A percentile compares a stretch with the other conserved stretches of the same genome.
Evolutionary conservation across 2,797 vertebrate species (phyloP).

Genomic region (Triplophysa yarkandensis): DNA sequence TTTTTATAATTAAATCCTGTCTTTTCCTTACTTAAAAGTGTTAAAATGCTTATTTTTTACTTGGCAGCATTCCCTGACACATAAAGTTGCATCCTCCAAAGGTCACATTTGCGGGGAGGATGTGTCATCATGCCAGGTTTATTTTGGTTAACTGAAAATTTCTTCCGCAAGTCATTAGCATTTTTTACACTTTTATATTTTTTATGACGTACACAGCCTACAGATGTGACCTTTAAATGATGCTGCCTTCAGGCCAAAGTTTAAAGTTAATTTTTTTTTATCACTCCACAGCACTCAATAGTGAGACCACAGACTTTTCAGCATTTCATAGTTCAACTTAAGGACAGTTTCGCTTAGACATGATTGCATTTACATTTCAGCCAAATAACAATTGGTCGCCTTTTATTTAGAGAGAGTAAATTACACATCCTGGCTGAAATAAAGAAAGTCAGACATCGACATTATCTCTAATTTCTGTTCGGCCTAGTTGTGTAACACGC

Average conservation of each 20-base stretch:
- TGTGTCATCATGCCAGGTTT: too few relatives aligned
- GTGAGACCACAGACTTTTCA: background rate
- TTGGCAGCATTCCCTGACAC: too few relatives aligned
- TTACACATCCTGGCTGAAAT: background rate
- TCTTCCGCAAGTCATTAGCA: too few relatives aligned
- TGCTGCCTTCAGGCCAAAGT: too few relatives aligned
- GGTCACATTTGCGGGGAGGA: too few relatives aligned
- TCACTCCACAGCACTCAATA: background rate
- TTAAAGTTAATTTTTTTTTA: background rate
- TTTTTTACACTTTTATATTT: too few relatives aligned
- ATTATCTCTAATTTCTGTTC: background rate
- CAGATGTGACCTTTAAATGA: too few relatives aligned
- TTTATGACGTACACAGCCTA: too few relatives aligned
- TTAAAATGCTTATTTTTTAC: too few relatives aligned
- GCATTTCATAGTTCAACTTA: background rate
- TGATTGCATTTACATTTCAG: background rate
- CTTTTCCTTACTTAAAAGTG: background rate
- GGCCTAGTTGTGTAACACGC: background rate
- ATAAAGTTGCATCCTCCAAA: too few relatives aligned
- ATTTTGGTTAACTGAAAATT: too few relatives aligned
- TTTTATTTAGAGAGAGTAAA: background rate
- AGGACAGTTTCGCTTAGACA: background rate
- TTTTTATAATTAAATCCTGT: too few relatives aligned
- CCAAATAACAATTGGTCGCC: background rate
- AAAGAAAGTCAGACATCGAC: constrained; percentile 3